These are phyloP conservation scores for Porites rus DNA, from an alignment of 92 coral and sea anemone species.

Conservation along the genomic window DNA sequence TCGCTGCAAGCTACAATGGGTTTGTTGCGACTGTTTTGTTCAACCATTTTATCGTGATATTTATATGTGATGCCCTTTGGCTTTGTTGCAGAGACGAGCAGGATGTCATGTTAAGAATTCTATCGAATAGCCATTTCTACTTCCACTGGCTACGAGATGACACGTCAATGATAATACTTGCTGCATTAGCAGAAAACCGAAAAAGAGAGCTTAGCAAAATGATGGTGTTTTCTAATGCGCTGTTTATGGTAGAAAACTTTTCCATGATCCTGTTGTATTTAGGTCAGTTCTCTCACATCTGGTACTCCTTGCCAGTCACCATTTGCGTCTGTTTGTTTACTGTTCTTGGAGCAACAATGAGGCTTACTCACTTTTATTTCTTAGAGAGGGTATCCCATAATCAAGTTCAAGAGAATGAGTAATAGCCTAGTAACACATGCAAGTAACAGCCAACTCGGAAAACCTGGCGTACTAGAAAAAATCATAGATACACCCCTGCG, in stretches of 20 bases:
- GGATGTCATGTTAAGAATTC: background rate
- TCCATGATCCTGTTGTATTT: background rate
- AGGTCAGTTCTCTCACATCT: background rate
- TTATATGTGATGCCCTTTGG: no score
- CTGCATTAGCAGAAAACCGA: background rate
- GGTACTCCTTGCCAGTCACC: slow-evolving; percentile 10
- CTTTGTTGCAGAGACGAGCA: background rate
- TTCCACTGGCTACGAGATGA: slow-evolving; percentile 24
- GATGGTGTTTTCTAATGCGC: no score
- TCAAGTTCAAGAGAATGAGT: background rate
- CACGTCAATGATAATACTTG: background rate
- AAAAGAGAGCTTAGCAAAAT: background rate
- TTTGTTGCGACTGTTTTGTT: no score
- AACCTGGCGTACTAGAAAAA: no score
- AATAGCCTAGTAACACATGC: no score
- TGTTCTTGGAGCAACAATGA: background rate
- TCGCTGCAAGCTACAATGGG: no score
- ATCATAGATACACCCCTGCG: no score
- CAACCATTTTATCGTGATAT: no score
- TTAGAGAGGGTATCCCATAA: background rate
- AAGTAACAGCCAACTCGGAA: no score
- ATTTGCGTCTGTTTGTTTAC: no score
- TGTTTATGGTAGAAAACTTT: no score
- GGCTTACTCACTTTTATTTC: background rate
- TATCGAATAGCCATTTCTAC: background rate